Evolutionary conservation across 2,888 invertebrate genomes (phyloP), one percentile per base, ranked within the genome.

Genomic region (Chrysolina oricalcia): DNA sequence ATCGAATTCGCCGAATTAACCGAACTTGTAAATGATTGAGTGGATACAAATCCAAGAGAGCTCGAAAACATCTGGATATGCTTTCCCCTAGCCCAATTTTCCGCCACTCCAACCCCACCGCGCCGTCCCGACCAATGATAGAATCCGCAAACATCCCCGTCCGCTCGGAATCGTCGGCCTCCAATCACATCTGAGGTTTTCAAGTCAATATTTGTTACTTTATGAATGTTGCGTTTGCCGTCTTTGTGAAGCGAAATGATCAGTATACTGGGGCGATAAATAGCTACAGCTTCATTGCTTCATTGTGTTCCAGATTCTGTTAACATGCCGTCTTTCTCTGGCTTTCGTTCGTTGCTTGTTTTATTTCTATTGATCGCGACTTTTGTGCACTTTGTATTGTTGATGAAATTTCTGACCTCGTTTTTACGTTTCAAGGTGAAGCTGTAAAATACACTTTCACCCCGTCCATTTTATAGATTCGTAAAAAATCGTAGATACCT

Each of bases 171-270:
- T 84, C 84, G 86, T 86, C 83, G 84, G 84, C 86, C 87, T 86
- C 88, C 88, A 88, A 88, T 88, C 87, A 85, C 85, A 86, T 86
- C 85, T 86, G 87, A 87, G 87, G 87, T 88, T 87, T 88, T 87
- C 88, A 86, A 88, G 88, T 88, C 88, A 84, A 88, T 88, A 88
- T 88, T 88, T 87, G 87, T 85, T 85, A 86, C 86, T 88, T 87
- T 87, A 86, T 86, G 85, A 85, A 84, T 84, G 85, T 70, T 73
- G 79, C 78, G 70, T 81, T 80, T 77, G 79, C 75, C 79, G 81
- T 86, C 85, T 87, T 86, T 85, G 84, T 86, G 82, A 84, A 84
- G 84, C 83, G 85, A 82, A 86, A 85, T 85, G 86, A 86, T 86
- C 85, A 83, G 85, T 85, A 84, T 85, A 85, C 84, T 83, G 81